phyloP scores from a whole-genome alignment of 2,888 invertebrate genomes.

The Pandemis cinnamomeana region DNA sequence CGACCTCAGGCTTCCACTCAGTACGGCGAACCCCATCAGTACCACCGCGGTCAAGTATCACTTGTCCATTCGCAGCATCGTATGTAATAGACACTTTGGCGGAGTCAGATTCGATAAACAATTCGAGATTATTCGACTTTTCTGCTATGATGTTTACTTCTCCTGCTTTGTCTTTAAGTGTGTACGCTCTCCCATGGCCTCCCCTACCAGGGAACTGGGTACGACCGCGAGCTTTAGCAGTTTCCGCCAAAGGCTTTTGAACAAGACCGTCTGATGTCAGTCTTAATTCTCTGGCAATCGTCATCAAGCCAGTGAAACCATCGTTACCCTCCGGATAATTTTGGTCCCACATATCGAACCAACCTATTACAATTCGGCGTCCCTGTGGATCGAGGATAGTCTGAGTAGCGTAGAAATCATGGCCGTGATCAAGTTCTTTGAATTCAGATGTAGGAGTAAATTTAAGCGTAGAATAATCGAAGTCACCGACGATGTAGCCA shows the following conservation, averaged over 20 bases:
- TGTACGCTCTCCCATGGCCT: constrained; percentile 44
- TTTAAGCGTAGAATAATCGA: constrained; percentile 60
- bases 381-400: constrained; percentile 57
- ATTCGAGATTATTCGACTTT: constrained; percentile 48
- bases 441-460: constrained; percentile 63
- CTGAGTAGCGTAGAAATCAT: constrained; percentile 79
- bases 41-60: constrained; percentile 69
- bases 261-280: constrained; percentile 57
- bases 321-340: constrained; percentile 67
- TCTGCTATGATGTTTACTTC: constrained; percentile 58
- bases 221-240: constrained; percentile 47
- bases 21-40: constrained; percentile 64
- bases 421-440: constrained; percentile 68
- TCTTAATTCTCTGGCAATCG: constrained; percentile 64
- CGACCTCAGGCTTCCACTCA: constrained; percentile 57
- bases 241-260: constrained; percentile 63
- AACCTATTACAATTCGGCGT: constrained; percentile 67
- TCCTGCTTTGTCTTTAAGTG: constrained; percentile 58
- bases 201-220: constrained; percentile 51
- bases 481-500: constrained; percentile 76
- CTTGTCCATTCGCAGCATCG: constrained; percentile 48
- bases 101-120: constrained; percentile 57
- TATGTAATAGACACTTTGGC: constrained; percentile 59
- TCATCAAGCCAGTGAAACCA: constrained; percentile 74
- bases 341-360: constrained; percentile 78